phyloP scores from a whole-genome alignment of 1,140 invertebrate species.

The Lepidurus arcticus region DNA sequence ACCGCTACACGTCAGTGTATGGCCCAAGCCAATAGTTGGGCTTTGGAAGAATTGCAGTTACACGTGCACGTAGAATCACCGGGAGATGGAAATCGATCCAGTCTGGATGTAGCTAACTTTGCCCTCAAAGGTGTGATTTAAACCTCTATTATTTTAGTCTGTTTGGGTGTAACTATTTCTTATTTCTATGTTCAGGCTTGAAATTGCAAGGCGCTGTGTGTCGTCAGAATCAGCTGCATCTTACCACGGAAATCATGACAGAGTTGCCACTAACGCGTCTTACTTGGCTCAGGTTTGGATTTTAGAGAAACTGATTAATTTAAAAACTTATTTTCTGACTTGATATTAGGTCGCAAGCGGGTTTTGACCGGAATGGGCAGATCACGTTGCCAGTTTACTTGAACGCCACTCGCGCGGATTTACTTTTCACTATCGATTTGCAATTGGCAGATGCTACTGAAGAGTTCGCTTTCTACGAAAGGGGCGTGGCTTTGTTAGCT shows the following conservation, averaged over 20 bases:
- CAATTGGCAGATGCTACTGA: constrained; percentile 79
- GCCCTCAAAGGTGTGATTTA: constrained; percentile 30
- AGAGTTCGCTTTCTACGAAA: constrained; percentile 89
- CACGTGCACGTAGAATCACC: constrained; percentile 67
- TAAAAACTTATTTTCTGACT: not conserved
- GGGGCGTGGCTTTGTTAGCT: constrained; percentile 89
- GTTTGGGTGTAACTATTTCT: constrained; percentile 34
- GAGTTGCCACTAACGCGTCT: constrained; percentile 82
- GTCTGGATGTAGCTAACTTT: constrained; percentile 30
- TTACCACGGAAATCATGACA: constrained; percentile 91
- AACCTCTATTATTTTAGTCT: constrained; percentile 31
- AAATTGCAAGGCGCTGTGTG: constrained; percentile 93
- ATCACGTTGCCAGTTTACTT: constrained; percentile 93
- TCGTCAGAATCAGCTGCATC: constrained; percentile 77
- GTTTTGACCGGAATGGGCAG: constrained; percentile 48
- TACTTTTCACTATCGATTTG: constrained; percentile 92
- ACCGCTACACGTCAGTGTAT: constrained; percentile 97
- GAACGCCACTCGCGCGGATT: constrained; percentile 88
- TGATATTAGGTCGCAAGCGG: constrained; percentile 34
- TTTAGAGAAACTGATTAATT: not conserved
- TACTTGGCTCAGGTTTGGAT: constrained; percentile 60
- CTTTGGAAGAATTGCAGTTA: constrained; percentile 89
- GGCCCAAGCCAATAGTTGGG: constrained; percentile 67
- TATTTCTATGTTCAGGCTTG: constrained; percentile 54
- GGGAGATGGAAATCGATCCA: constrained; percentile 61